phyloP scores from a whole-genome alignment of 1,140 invertebrate genomes.

The Listronotus oregonensis region DNA sequence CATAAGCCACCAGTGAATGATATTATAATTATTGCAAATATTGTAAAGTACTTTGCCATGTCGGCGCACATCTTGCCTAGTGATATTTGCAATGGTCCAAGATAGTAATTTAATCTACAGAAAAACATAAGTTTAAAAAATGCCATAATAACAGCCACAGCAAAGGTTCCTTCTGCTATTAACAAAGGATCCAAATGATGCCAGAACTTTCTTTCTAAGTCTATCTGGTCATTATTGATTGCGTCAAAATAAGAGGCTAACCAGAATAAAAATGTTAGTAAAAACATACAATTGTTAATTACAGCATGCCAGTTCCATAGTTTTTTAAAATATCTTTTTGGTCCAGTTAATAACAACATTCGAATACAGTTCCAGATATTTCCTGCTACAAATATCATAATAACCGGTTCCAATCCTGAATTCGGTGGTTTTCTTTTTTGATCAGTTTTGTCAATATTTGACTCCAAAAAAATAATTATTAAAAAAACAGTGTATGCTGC shows the following conservation, averaged over 20 bases:
- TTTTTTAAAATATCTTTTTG: slow-evolving; percentile 57
- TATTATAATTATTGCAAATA: slow-evolving; percentile 62
- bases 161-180: slow-evolving; percentile 74
- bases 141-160: slow-evolving; percentile 74
- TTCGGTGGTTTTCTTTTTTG: slow-evolving; percentile 62
- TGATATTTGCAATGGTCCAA: slow-evolving; percentile 68
- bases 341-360: slow-evolving; percentile 60
- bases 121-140: slow-evolving; percentile 64
- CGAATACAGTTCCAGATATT: slow-evolving; percentile 58
- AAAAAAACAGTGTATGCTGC: slow-evolving; percentile 69
- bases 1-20: slow-evolving; percentile 60
- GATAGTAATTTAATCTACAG: slow-evolving; percentile 62
- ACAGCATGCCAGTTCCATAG: slow-evolving; percentile 62
- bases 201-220: slow-evolving; percentile 70
- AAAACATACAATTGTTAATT: slow-evolving; percentile 57
- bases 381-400: slow-evolving; percentile 58
- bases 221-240: slow-evolving; percentile 53
- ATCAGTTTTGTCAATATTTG: slow-evolving; percentile 60
- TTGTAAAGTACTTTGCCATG: slow-evolving; percentile 61
- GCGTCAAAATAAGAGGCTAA: slow-evolving; percentile 57
- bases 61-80: slow-evolving; percentile 65
- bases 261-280: slow-evolving; percentile 61
- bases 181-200: slow-evolving; percentile 71
- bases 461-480: slow-evolving; percentile 63
- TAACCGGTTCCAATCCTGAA: slow-evolving; percentile 57